Percentiles rank a stretch among this genome's conserved stretches.
phyloP scores from a whole-genome alignment of 2,888 invertebrate genomes.

The Macrosoma leucophasiata region DNA sequence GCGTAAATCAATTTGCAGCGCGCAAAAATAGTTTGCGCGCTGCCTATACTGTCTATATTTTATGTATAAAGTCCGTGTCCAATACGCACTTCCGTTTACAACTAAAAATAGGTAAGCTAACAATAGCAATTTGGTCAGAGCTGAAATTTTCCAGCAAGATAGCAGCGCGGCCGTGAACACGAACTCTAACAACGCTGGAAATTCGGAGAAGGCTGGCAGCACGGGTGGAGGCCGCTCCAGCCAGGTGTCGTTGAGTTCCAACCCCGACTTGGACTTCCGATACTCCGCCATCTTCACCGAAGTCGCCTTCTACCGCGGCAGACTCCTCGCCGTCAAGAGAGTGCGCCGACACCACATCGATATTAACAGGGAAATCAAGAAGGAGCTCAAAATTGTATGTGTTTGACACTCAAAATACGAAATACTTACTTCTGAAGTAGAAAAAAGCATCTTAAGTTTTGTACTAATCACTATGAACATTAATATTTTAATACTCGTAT shows the following conservation, averaged over 20 bases:
- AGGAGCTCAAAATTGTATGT: conserved; percentile 91
- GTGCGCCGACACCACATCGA: conserved; percentile 91
- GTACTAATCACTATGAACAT: no score
- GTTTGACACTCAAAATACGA: neutral
- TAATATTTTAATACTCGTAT: no score
- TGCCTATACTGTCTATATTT: no score
- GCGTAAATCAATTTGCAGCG: no score
- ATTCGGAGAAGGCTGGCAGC: conserved; percentile 48
- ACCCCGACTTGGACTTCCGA: conserved; percentile 92
- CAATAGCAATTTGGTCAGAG: conserved; percentile 65
- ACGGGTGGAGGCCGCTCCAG: conserved; percentile 81
- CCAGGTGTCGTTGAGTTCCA: conserved; percentile 94
- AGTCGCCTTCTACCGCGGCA: conserved; percentile 91
- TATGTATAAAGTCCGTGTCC: no score
- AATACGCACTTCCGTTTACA: no score
- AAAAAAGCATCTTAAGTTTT: no score
- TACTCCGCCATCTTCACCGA: conserved; percentile 94
- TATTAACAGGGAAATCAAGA: conserved; percentile 92
- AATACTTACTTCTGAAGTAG: no score
- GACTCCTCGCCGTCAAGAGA: conserved; percentile 90
- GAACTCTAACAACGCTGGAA: conserved; percentile 87
- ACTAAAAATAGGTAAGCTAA: no score
- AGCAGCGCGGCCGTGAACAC: conserved; percentile 83
- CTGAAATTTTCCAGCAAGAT: conserved; percentile 74
- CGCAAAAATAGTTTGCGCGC: no score